These are phyloP conservation scores for Matsumurasca onukii DNA, from an alignment of 1,140 invertebrate genomes.

Conservation along the genomic window DNA sequence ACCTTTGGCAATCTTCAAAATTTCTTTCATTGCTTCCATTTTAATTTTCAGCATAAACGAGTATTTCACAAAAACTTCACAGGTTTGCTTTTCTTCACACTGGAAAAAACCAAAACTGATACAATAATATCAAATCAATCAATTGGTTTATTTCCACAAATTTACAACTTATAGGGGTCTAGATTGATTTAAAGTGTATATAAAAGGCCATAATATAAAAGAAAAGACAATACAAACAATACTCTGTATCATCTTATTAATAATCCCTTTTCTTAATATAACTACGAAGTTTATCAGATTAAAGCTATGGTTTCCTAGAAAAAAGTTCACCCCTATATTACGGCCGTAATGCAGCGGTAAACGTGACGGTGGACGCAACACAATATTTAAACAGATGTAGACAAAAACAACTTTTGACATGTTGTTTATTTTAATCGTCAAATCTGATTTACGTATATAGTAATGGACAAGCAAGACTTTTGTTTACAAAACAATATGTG, in stretches of 20 bases:
- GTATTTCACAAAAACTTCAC: slow-evolving; percentile 9
- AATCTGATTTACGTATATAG: too few species aligned
- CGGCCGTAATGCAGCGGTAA: too few species aligned
- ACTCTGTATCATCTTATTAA: not conserved
- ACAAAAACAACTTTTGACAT: too few species aligned
- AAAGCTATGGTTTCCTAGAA: too few species aligned
- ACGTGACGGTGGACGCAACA: too few species aligned
- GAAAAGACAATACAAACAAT: not conserved
- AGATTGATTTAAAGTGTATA: not conserved
- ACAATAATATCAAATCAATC: not conserved
- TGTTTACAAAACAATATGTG: too few species aligned
- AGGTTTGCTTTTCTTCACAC: slow-evolving; percentile 8
- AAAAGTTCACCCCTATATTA: too few species aligned
- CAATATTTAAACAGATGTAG: too few species aligned
- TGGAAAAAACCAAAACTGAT: not conserved
- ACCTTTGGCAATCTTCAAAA: not conserved
- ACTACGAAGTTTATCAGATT: not conserved
- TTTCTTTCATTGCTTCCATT: not conserved
- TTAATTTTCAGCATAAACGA: not conserved
- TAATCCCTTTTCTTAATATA: not conserved
- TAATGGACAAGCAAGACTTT: too few species aligned
- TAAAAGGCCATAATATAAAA: not conserved
- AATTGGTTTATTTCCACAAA: not conserved
- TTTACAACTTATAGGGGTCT: not conserved
- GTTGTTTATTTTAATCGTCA: too few species aligned